Conservation (phyloP, 2,888 invertebrate genomes). For the Tinea trinotella region DNA sequence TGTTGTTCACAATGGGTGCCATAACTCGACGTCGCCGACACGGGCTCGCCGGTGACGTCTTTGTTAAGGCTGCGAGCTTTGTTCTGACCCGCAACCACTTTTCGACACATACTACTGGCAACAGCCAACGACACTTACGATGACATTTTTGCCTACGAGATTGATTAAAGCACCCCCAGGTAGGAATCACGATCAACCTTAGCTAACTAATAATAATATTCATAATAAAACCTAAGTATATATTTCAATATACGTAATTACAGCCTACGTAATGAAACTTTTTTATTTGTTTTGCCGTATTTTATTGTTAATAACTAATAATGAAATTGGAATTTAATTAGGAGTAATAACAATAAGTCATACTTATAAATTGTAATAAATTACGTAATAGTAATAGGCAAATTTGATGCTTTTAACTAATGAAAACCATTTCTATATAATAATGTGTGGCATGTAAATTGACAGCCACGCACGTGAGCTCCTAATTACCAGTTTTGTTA, state of each 20-base stretch:
- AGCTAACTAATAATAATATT: no score
- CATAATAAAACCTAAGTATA: no score
- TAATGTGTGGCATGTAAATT: slow-evolving; percentile 2
- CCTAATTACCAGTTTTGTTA: slow-evolving; percentile 65
- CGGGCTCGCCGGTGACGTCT: slow-evolving; percentile 66
- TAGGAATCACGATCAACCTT: no score
- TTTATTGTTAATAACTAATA: no score
- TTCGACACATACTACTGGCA: slow-evolving; percentile 25
- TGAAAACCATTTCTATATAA: slow-evolving; percentile 3
- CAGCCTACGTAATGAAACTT: no score
- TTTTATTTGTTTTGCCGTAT: no score
- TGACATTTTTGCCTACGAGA: neutral
- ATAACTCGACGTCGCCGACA: slow-evolving; percentile 71
- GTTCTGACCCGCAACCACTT: slow-evolving; percentile 44
- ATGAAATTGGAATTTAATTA: no score
- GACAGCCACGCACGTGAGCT: slow-evolving; percentile 32
- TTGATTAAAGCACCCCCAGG: no score
- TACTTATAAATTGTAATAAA: no score
- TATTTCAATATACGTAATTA: no score
- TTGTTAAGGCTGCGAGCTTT: slow-evolving; percentile 66
- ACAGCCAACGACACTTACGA: slow-evolving; percentile 25
- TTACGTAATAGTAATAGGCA: no score
- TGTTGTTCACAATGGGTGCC: slow-evolving; percentile 72
- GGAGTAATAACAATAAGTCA: no score
- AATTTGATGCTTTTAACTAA: slow-evolving; percentile 4